A percentile compares a stretch with the other conserved stretches of the same genome.
Evolutionary conservation across 2,888 invertebrate species (phyloP).

Genomic region (Ypsolopha sequella): DNA sequence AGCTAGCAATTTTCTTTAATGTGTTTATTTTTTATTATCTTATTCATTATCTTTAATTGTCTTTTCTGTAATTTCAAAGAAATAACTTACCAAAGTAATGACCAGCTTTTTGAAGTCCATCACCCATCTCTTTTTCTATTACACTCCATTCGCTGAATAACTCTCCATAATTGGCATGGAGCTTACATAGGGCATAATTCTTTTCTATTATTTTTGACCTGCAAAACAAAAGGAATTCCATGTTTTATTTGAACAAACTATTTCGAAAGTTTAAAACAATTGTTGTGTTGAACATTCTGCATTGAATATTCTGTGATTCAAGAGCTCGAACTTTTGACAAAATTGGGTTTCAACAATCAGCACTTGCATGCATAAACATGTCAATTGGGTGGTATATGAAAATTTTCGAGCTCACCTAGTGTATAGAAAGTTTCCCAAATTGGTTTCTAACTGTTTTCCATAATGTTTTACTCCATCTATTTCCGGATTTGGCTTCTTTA

Average conservation of each 20-base stretch:
- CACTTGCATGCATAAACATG: too few species aligned
- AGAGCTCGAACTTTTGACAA: too few species aligned
- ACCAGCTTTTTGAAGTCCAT: constrained; percentile 78
- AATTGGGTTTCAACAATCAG: too few species aligned
- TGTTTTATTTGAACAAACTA: too few species aligned
- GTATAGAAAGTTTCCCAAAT: constrained; percentile 70
- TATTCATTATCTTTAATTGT: too few species aligned
- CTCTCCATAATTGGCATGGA: constrained; percentile 85
- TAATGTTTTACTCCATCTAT: constrained; percentile 84
- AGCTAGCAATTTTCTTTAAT: too few species aligned
- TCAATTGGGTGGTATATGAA: too few species aligned
- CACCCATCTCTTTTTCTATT: constrained; percentile 85
- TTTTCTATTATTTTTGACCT: constrained; percentile 80
- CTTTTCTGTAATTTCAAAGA: too few species aligned
- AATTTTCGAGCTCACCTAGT: constrained; percentile 39
- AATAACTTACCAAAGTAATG: constrained; percentile 67
- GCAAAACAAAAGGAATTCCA: constrained; percentile 13
- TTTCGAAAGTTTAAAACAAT: too few species aligned
- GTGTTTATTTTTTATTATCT: too few species aligned
- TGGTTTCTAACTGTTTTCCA: constrained; percentile 77
- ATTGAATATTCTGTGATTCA: too few species aligned
- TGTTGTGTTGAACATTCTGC: neutral
- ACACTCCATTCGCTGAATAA: constrained; percentile 90
- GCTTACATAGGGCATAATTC: constrained; percentile 81
- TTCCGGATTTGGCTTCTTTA: constrained; percentile 79